Base-by-base conservation (phyloP, 1,140 invertebrate species). In the Scylla paramamosain region DNA sequence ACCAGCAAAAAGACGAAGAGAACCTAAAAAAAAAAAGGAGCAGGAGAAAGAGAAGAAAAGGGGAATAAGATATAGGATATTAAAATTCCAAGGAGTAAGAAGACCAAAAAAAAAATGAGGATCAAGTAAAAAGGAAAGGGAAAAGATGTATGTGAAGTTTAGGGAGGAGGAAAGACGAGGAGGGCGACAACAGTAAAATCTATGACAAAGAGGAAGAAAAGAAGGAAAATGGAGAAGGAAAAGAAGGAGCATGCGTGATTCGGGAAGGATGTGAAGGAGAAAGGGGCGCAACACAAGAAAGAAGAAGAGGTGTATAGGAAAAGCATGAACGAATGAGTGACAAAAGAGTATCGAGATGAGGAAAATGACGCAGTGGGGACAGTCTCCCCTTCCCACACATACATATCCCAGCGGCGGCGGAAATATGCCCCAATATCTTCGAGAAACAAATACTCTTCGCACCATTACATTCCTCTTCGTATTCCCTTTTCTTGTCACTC, bases 381-480 rank as follows among this genome's bases (percentile, higher is more conserved):
- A 77, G 12, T n/a, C 20, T n/a, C 25, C 25, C n/a, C 67, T 20
- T 77, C 16, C 67, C 20, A 10, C 25, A 77, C 20, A 77, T 20
- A n/a, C 8, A 20, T n/a, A 77, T 20, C 67, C 67, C 67, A n/a
- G 67, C n/a, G 25, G 16, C 67, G 6, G 67, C 67, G 67, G 67
- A 77, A 77, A n/a, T 77, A 20, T 77, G 67, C 67, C 6, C 20
- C 67, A 20, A 77, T 77, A 77, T 77, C 67, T 77, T 77, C 67
- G n/a, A 77, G 67, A 77, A 77, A 77, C 67, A 77, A 77, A 77
- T 77, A 77, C n/a, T 77, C 67, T 77, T 77, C 67, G 67, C 67
- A 20, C 67, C 67, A 77, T 77, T 77, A 77, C 67, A 7, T n/a
- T n/a, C 67, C 4, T 77, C 20, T 52, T 14, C 67, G 2, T 77